Evolutionary conservation across 1,140 invertebrate genomes (phyloP).

Genomic region (Branchinecta lynchi): DNA sequence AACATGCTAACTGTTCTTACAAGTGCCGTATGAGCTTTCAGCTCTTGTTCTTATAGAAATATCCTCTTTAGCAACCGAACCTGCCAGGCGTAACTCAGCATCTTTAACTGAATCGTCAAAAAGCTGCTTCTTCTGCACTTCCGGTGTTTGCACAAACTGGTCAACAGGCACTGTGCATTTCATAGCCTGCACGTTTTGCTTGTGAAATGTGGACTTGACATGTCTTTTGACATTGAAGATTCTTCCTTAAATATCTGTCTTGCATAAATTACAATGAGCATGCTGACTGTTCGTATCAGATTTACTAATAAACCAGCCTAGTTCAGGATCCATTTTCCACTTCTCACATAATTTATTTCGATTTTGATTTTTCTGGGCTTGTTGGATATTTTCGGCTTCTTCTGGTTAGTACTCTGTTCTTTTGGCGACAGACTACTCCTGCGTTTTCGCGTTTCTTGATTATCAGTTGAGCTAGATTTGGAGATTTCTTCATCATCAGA

Average conservation of each 20-base stretch:
- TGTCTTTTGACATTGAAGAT: slow-evolving; percentile 6
- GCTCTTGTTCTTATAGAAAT: slow-evolving; percentile 7
- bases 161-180: slow-evolving; percentile 5
- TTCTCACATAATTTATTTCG: slow-evolving; percentile 3
- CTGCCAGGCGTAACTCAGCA: slow-evolving; percentile 8
- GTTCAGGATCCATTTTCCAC: slow-evolving; percentile 8
- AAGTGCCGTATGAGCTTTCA: too few species aligned
- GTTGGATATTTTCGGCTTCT: slow-evolving; percentile 9
- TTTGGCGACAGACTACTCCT: neutral
- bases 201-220: slow-evolving; percentile 9
- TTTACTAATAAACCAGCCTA: slow-evolving; percentile 2
- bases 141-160: slow-evolving; percentile 8
- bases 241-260: slow-evolving; percentile 1
- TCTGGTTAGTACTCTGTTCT: slow-evolving; percentile 6
- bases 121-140: slow-evolving; percentile 8
- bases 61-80: slow-evolving; percentile 1
- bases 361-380: slow-evolving; percentile 9
- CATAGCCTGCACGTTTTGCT: slow-evolving; percentile 8
- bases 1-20: too few species aligned
- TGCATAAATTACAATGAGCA: slow-evolving; percentile 9
- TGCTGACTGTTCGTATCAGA: slow-evolving; percentile 5
- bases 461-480: slow-evolving; percentile 9
- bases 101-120: slow-evolving; percentile 9
- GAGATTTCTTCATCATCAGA: slow-evolving; percentile 1
- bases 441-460: slow-evolving; percentile 5